phyloP scores from a whole-genome alignment of 2,888 invertebrate genomes.

The Agrochola lychnidis region DNA sequence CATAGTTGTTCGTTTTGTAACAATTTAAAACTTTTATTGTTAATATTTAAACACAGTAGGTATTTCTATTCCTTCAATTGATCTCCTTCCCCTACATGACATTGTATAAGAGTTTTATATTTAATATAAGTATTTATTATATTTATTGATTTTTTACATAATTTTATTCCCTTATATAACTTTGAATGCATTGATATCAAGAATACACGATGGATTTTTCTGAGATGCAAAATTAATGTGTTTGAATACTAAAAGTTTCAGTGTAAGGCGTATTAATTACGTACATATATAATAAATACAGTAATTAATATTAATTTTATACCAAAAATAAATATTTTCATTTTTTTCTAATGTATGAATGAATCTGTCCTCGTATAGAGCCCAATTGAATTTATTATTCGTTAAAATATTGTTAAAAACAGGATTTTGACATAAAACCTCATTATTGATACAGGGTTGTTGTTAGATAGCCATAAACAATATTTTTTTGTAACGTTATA shows the following conservation, averaged over 20 bases:
- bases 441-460: constrained; percentile 82
- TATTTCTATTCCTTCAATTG: constrained; percentile 86
- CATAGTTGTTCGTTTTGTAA: constrained; percentile 75
- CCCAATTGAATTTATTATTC: background rate
- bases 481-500: constrained; percentile 62
- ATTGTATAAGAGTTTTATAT: constrained; percentile 49
- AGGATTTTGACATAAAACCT: constrained; percentile 69
- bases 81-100: constrained; percentile 81
- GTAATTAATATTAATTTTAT: background rate
- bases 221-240: background rate
- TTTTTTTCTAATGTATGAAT: background rate
- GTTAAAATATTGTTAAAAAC: constrained; percentile 48
- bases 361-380: background rate
- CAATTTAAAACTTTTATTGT: constrained; percentile 67
- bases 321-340: background rate
- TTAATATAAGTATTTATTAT: constrained; percentile 18
- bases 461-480: constrained; percentile 78
- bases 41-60: constrained; percentile 60
- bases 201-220: constrained; percentile 3
- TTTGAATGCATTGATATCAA: constrained; percentile 9
- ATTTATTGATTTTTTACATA: constrained; percentile 31
- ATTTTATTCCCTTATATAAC: constrained; percentile 1
- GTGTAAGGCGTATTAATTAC: background rate
- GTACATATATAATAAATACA: background rate
- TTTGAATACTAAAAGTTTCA: background rate